Evolutionary conservation across 1,140 invertebrate species (phyloP), one percentile per base, ranked within the genome.

Genomic region (Sesamia nonagrioides): DNA sequence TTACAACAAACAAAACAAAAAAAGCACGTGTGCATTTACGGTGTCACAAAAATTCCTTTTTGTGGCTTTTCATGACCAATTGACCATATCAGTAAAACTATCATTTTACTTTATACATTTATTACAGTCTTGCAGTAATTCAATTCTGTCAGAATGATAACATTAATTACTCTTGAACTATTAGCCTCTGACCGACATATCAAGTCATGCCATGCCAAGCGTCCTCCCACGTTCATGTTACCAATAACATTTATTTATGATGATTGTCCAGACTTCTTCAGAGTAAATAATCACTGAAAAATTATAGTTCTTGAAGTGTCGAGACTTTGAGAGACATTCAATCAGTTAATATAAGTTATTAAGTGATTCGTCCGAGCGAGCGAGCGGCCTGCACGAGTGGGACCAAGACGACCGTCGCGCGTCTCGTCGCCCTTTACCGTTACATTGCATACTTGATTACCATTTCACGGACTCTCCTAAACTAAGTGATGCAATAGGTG

Each of bases 81-180:
- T 17, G 0, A 18, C 6, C 4, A 27, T 56, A 18, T 56, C 40
- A 37, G 60, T 17, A 17, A 15, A 37, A 1, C 35, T 17, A 37
- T 17, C 48, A 56, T 42, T 40, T 56, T 40, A 7, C 33, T n/a
- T 8, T 21, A 21, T 18, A n/a, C n/a, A n/a, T n/a, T n/a, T n/a
- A 42, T 18, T 40, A 21, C 69, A 3, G 37, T 18, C 11, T 35
- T 17, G n/a, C 33, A 72, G 52, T 72, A 72, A 58, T 48, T 11
- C 15, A 37, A 72, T 37, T 9, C 15, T 54, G 33, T 17, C 52
- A 58, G n/a, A 72, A 17, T 72, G 50, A 56, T 72, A 72, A 42
- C 50, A 58, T 72, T 72, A 72, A 72, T 72, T 72, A 54, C 50
- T 42, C 69, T 72, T 72, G 69, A 72, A 72, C 69, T 56, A 37